These are phyloP conservation scores for Clanis bilineata DNA, from an alignment of 2,888 invertebrate genomes.

Conservation along the genomic window DNA sequence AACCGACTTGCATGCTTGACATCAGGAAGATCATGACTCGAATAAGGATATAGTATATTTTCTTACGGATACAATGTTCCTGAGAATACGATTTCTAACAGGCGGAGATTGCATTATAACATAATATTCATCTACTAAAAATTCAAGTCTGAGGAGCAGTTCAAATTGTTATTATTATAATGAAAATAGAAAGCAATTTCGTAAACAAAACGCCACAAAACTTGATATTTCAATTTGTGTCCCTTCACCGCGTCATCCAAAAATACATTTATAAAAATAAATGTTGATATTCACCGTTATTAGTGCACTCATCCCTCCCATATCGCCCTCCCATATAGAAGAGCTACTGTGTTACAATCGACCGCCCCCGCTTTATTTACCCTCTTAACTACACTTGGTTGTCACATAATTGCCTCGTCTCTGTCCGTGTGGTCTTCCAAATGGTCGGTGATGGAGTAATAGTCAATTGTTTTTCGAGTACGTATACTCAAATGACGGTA, in stretches of 20 bases:
- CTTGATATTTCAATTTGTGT: constrained; percentile 10
- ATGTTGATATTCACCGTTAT: constrained; percentile 13
- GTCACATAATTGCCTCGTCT: constrained; percentile 66
- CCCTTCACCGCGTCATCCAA: not conserved
- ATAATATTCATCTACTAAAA: no score
- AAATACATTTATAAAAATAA: not conserved
- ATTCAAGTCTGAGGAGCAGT: no score
- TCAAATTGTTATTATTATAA: no score
- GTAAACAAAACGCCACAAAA: not conserved
- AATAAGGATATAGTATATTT: no score
- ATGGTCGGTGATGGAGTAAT: not conserved
- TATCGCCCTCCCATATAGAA: constrained; percentile 46
- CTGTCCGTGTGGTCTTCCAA: constrained; percentile 46
- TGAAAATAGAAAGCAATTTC: not conserved
- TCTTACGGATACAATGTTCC: no score
- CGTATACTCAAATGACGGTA: not conserved
- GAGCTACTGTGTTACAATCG: constrained; percentile 61
- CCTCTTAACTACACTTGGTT: constrained; percentile 55
- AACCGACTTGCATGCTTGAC: no score
- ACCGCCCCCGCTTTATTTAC: constrained; percentile 59
- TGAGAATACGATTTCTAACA: no score
- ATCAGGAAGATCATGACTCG: no score
- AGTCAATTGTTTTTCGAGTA: constrained; percentile 5
- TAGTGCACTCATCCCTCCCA: constrained; percentile 30
- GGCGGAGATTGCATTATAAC: no score